Evolutionary conservation across 2,888 invertebrate species (phyloP), one percentile per base, ranked within the genome.

Genomic region (Sesamia inferens): DNA sequence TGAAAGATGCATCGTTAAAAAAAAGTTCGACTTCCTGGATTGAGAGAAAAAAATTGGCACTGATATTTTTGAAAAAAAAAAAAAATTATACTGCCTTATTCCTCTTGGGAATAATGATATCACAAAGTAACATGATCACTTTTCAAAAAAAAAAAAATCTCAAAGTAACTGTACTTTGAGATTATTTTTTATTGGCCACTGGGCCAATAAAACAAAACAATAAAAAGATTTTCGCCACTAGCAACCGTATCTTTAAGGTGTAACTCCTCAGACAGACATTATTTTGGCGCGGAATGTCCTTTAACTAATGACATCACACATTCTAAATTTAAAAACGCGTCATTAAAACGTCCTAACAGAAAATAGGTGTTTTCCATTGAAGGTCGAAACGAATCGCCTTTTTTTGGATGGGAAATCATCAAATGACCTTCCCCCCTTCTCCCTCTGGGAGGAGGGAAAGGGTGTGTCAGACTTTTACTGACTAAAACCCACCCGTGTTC

Each of bases 231-330:
- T 54, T 64, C 2, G 5, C 48, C 13, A 31, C 61, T 65, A 61
- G 48, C 68, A 81, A 78, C 78, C 71, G 55, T 81, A 63, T 5
- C 8, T 0, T 19, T 31, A 68, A 74, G 79, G 58, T 70, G 71
- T 47, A 68, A 69, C 71, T 69, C 62, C 71, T 68, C 75, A 59
- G 58, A 44, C 79, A 72, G 71, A 71, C 79, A 65, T 65, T 71
- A 72, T 82, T 82, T 81, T 81, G 81, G 76, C 79, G 75, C 79
- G 76, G 48, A 79, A 78, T 66, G 69, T 73, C 82, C 73, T 81
- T 75, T 79, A 74, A 79, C 71, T 68, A 74, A 78, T 82, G 79
- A 82, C 79, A 74, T 82, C 81, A 82, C 64, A 39, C 24, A 74
- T 76, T 79, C 75, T 71, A 76, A 79, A 78, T 81, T 82, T 62